Base-by-base conservation (phyloP, 2,888 invertebrate species). In the Scaeva pyrastri region DNA sequence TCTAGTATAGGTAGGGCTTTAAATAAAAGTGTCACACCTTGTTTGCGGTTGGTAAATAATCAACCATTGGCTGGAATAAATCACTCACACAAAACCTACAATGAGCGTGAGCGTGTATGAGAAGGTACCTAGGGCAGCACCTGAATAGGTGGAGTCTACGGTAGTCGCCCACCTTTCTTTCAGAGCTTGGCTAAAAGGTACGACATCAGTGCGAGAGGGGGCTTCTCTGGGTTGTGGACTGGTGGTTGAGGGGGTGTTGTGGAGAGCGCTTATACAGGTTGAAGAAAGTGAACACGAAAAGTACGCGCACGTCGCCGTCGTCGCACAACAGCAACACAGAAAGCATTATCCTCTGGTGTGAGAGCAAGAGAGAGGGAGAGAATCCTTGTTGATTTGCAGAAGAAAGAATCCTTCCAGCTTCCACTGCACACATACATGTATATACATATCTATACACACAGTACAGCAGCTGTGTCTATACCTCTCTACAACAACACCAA, bases 1-100 rank as follows among this genome's bases (percentile, higher is more conserved):
- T 83, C 81, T n/a, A n/a, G 64, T 66, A 66, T 66, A 81, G 77
- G 85, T 83, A 79, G 75, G 72, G 85, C 73, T 87, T 83, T 88
- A 88, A 87, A 87, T 85, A 86, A 83, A 79, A 90, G 89, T 91
- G 91, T 91, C 90, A 91, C 91, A 92, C 92, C 91, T 91, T 90
- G 86, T 86, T 86, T 86, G 86, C 82, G 86, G 86, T 89, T 88
- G 90, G 90, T 89, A 90, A 91, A 91, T 90, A 91, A 90, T 90
- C 91, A 91, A 91, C 91, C 92, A 92, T 92, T 92, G 92, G 92
- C 90, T 92, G 91, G 90, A 90, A 92, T 92, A 92, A 91, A 92
- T 92, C 91, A 92, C 91, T 86, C 83, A 78, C 83, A 87, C 86
- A 84, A 74, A 74, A 88, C 86, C 88, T 88, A 79, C 79, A 76